Base-by-base conservation (phyloP, 30 jellyfish, hydroid and myxozoan species). In the Calvadosia cruxmelitensis region DNA sequence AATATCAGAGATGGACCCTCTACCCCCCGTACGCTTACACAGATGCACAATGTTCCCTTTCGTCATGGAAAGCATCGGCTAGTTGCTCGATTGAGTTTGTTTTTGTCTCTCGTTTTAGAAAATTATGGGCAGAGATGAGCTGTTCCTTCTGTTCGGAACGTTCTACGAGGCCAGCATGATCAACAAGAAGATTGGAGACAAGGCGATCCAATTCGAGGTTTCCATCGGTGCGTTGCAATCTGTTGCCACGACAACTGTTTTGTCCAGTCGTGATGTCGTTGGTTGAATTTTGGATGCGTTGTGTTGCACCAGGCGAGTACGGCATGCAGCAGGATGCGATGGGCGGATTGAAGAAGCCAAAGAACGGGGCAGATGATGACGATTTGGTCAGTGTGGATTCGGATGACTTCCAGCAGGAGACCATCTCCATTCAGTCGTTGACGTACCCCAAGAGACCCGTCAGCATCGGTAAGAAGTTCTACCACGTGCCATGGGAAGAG, bases 101-200 rank as follows among this genome's bases (percentile, higher is more conserved):
- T 1, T n/a, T 2, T 50, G 74, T 76, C 61, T 33, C 31, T 31
- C 29, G 51, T 42, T 65, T 23, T 53, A 80, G 96, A 74, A 51
- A 27, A 50, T 33, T 0, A 26, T 76, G 27, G 92, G 92, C 34
- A 50, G 74, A 31, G 76, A 62, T 24, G 94, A 86, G 34, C 48
- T 78, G 29, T 69, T 35, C 53, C 70, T 70, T 16, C 68, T 86
- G 67, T 86, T 86, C 67, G 76, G 91, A 7, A 86, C 96, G 13
- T 86, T 86, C 31, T 86, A 86, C 30, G 96, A 86, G 52, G 96
- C 96, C 2, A 72, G 94, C 65, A 86, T 86, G 96, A 75, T 86
- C 16, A 93, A 93, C 49, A 79, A 74, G 76, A 86, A 80, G 63
- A 62, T 86, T 69, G 94, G 96, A 3, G 94, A 79, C 34, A 79